Conservation (phyloP, 2,888 invertebrate species). For the Mythimna vitellina region DNA sequence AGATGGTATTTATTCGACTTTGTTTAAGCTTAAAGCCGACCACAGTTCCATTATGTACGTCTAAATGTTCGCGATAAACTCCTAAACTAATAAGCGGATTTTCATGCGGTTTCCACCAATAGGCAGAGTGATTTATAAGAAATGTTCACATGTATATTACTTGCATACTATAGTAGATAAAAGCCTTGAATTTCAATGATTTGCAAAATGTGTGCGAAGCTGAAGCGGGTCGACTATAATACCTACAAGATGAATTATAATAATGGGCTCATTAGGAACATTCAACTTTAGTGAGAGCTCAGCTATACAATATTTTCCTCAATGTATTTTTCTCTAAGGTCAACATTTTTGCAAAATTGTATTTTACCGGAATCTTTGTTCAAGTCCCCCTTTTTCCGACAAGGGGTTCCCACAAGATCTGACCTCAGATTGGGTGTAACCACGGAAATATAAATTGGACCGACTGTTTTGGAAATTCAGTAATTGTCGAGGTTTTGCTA, state of each 20-base stretch:
- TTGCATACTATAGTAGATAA: no score
- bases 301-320: not conserved
- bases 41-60: no score
- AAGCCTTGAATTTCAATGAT: no score
- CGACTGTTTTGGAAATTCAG: conserved; percentile 33
- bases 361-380: not conserved
- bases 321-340: not conserved
- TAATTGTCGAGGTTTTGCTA: conserved; percentile 39
- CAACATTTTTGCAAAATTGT: not conserved
- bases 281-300: not conserved
- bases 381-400: not conserved
- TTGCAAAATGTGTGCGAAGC: no score
- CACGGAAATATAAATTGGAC: conserved; percentile 46
- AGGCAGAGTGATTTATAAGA: no score
- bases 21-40: no score
- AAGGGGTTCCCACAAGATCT: conserved; percentile 46
- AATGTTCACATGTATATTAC: no score
- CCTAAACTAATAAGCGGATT: no score
- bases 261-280: not conserved
- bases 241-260: not conserved
- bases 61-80: no score
- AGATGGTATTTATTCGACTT: no score
- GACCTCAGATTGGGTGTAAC: conserved; percentile 39
- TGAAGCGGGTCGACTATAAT: no score
- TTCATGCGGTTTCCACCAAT: no score